Evolutionary conservation across 2,113 vertebrate genomes (phyloP).

Genomic region (Megaceryle maxima): DNA sequence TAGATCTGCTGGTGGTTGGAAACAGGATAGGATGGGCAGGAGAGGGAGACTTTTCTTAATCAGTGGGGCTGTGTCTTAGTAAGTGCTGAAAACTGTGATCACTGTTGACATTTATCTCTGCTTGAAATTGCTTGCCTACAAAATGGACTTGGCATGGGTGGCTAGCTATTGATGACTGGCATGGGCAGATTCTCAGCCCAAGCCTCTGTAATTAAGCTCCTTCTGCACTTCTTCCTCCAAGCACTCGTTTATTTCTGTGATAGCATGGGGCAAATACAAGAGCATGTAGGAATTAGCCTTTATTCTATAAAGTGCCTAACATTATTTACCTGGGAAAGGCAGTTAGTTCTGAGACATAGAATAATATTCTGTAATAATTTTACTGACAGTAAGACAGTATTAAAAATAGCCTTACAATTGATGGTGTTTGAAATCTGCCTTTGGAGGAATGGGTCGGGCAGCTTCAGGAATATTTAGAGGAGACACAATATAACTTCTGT

Average conservation of each 20-base stretch:
- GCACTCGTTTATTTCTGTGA: background rate
- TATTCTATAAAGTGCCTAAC: background rate
- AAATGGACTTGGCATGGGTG: background rate
- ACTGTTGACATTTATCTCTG: background rate
- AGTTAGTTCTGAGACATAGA: background rate
- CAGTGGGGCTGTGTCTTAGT: background rate
- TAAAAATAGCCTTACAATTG: background rate
- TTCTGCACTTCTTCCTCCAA: background rate
- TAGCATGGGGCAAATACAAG: background rate
- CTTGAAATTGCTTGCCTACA: background rate
- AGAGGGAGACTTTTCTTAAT: background rate
- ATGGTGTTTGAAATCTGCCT: background rate
- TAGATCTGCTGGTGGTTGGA: background rate
- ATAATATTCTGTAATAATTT: background rate
- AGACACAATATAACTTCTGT: background rate
- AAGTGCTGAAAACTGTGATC: background rate
- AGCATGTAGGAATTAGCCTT: background rate
- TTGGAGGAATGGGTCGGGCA: background rate
- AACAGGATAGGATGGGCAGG: fast-evolving
- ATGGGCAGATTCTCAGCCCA: background rate
- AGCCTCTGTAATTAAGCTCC: background rate
- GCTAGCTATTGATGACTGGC: background rate
- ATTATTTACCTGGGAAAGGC: background rate
- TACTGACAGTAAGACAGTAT: background rate
- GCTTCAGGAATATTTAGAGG: background rate